phyloP scores from a whole-genome alignment of 2,113 vertebrate species.

The Petroica traversi region DNA sequence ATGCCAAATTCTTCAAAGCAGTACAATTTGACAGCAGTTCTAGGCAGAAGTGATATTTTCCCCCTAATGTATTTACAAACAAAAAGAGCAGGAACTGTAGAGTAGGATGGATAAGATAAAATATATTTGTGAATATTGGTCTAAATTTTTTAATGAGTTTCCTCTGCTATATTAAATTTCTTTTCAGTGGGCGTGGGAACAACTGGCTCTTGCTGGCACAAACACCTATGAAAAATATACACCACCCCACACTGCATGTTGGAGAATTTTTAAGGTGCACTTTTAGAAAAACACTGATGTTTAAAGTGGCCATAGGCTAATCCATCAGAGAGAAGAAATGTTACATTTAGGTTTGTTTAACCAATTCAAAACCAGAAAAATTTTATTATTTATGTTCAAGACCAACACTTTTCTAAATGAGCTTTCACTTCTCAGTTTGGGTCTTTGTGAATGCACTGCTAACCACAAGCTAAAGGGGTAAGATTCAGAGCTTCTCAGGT shows the following conservation, averaged over 20 bases:
- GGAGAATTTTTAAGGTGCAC: neutral
- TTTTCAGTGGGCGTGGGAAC: neutral
- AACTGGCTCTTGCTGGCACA: neutral
- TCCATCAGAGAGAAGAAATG: neutral
- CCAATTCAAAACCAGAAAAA: neutral
- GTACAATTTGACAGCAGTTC: neutral
- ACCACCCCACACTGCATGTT: neutral
- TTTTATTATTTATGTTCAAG: neutral
- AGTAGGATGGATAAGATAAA: neutral
- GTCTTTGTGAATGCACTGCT: neutral
- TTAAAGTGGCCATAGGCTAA: neutral
- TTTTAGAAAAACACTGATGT: neutral
- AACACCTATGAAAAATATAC: neutral
- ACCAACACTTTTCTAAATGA: neutral
- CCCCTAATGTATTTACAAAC: neutral
- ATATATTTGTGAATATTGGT: neutral
- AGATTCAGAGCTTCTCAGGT: neutral
- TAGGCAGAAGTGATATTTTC: neutral
- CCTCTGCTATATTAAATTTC: neutral
- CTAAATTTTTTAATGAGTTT: neutral
- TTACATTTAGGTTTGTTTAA: neutral
- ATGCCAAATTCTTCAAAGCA: slow-evolving; percentile 45
- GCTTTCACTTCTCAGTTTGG: neutral
- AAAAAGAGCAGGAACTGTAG: neutral
- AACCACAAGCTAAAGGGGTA: neutral